Evolutionary conservation across 2,113 vertebrate species (phyloP).

Genomic region (Columbina picui): DNA sequence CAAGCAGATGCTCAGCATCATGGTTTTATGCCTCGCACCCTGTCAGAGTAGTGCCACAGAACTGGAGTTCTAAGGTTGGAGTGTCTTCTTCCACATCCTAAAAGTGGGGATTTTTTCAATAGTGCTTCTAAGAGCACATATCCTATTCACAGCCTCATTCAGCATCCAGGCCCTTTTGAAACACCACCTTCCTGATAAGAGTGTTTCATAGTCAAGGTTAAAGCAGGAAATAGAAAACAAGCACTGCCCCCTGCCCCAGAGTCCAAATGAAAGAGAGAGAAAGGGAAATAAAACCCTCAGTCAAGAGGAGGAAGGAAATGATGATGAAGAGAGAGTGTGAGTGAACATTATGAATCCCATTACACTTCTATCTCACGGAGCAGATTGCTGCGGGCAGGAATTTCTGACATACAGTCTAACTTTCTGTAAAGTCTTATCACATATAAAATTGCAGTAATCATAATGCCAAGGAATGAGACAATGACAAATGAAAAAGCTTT

Average conservation of each 20-base stretch:
- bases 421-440: constrained; percentile 63
- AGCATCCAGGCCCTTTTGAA: background rate
- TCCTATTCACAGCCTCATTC: background rate
- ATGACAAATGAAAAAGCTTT: constrained; percentile 72
- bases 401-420: constrained; percentile 48
- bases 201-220: constrained; percentile 22
- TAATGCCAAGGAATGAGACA: constrained; percentile 64
- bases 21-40: background rate
- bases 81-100: background rate
- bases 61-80: background rate
- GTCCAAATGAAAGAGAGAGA: background rate
- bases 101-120: background rate
- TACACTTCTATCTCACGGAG: constrained; percentile 37
- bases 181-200: background rate
- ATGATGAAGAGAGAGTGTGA: constrained; percentile 26
- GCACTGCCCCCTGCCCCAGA: background rate
- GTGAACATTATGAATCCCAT: constrained; percentile 55
- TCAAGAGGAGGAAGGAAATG: constrained; percentile 17
- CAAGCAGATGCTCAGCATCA: background rate
- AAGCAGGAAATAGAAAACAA: background rate
- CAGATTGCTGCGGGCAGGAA: constrained; percentile 53
- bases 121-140: background rate
- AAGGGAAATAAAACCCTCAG: constrained; percentile 2
- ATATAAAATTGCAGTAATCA: constrained; percentile 64
- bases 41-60: background rate